A percentile compares a stretch with the other conserved stretches of the same genome.
Conservation (phyloP, 2,113 vertebrate genomes). For the Plectropomus leopardus region DNA sequence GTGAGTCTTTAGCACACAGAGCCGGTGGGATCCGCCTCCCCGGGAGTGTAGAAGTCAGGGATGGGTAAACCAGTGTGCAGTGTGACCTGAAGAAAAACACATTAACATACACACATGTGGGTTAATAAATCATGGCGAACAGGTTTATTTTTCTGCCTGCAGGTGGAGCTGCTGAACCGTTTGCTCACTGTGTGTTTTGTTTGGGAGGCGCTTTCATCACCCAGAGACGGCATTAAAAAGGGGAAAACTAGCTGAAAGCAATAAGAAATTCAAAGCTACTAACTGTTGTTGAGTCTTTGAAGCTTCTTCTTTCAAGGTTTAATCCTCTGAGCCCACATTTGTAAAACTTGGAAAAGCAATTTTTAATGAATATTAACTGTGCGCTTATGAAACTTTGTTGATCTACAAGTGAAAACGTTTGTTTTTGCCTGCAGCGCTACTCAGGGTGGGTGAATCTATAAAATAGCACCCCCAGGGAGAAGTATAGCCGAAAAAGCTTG, state of each 20-base stretch:
- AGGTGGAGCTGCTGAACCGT: slow-evolving; percentile 68
- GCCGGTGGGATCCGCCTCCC: slow-evolving; percentile 85
- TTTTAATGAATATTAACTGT: slow-evolving; percentile 22
- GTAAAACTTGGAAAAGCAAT: slow-evolving; percentile 18
- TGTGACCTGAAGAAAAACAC: slow-evolving; percentile 88
- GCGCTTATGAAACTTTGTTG: slow-evolving; percentile 14
- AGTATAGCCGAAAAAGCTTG: not conserved
- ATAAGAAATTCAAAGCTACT: slow-evolving; percentile 35
- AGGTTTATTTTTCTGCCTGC: slow-evolving; percentile 20
- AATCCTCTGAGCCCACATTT: slow-evolving; percentile 37
- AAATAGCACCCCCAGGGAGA: not conserved
- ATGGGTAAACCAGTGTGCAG: slow-evolving; percentile 96
- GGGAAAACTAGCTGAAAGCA: slow-evolving; percentile 28
- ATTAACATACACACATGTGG: not conserved
- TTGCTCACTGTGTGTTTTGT: not conserved
- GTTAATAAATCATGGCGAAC: not conserved
- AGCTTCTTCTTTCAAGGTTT: slow-evolving; percentile 48
- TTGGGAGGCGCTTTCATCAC: slow-evolving; percentile 28
- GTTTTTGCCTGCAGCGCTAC: slow-evolving; percentile 9
- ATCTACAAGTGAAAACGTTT: slow-evolving; percentile 19
- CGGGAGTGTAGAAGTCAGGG: slow-evolving; percentile 93
- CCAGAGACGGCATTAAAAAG: slow-evolving; percentile 29
- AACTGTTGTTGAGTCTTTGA: slow-evolving; percentile 57
- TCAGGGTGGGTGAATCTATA: not conserved
- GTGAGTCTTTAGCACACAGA: slow-evolving; percentile 81